Conservation (phyloP, 2,888 invertebrate genomes). For the Nycteola revayana region DNA sequence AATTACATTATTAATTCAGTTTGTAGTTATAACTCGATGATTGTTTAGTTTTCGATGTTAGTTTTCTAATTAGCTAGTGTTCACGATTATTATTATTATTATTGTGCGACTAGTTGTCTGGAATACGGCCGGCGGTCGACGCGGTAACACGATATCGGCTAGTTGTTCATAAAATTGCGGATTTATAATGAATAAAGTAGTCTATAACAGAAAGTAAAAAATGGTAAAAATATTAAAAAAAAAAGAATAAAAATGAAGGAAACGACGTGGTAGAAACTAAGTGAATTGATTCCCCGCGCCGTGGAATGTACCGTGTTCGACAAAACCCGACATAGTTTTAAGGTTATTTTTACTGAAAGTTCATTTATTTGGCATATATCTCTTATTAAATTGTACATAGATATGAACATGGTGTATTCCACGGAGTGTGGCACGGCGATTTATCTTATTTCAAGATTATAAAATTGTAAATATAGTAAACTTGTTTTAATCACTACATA, state of each 20-base stretch:
- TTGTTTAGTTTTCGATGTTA: conserved; percentile 69
- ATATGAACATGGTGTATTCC: conserved; percentile 29
- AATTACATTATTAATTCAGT: conserved; percentile 36
- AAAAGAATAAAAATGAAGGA: too few relatives aligned
- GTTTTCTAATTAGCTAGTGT: conserved; percentile 64
- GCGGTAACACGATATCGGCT: conserved; percentile 43
- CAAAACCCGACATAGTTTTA: conserved; percentile 35
- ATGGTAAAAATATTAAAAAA: conserved; percentile 30
- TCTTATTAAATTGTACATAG: conserved; percentile 63
- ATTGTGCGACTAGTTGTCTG: conserved; percentile 36
- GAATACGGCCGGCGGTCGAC: conserved; percentile 29
- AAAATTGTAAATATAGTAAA: conserved; percentile 72
- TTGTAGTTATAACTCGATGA: conserved; percentile 45
- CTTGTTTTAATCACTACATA: conserved; percentile 71
- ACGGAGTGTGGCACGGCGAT: conserved; percentile 24
- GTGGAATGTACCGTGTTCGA: conserved; percentile 32
- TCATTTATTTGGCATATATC: conserved; percentile 36
- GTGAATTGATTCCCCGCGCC: conserved; percentile 43
- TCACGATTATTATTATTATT: conserved; percentile 39
- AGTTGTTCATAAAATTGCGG: conserved; percentile 43
- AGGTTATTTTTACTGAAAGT: conserved; percentile 32
- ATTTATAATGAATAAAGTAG: conserved; percentile 63
- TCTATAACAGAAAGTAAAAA: conserved; percentile 58
- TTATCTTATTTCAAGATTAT: conserved; percentile 35
- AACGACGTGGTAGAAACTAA: conserved; percentile 48